Conservation (phyloP, 23 tunicate genomes). For the Aplidium turbinatum region DNA sequence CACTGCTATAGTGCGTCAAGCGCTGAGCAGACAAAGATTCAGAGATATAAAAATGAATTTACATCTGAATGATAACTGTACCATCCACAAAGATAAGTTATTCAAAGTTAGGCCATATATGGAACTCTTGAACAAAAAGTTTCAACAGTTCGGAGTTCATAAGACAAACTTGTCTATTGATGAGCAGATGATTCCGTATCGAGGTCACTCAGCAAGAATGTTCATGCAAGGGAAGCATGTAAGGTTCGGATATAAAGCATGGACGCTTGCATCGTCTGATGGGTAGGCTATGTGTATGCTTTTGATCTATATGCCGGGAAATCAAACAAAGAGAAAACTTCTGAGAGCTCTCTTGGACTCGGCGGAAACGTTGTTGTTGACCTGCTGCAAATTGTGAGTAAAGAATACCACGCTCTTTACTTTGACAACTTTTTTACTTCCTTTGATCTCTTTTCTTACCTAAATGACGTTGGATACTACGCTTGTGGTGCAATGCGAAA, state of each 20-base stretch:
- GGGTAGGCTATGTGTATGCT: slow-evolving; percentile 21
- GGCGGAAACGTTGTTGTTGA: slow-evolving; percentile 26
- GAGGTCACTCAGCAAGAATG: slow-evolving; percentile 21
- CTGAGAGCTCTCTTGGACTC: slow-evolving; percentile 21
- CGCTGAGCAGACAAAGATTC: slow-evolving; percentile 23
- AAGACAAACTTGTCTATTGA: slow-evolving; percentile 8
- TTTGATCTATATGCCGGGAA: slow-evolving; percentile 15
- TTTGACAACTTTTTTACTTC: slow-evolving; percentile 11
- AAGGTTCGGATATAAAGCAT: slow-evolving; percentile 12
- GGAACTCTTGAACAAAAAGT: slow-evolving; percentile 16
- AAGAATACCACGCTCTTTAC: slow-evolving; percentile 22
- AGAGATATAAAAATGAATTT: slow-evolving; percentile 18
- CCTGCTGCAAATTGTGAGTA: slow-evolving; percentile 21
- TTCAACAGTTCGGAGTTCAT: slow-evolving; percentile 13
- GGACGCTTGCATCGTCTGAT: slow-evolving; percentile 16
- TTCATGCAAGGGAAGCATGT: slow-evolving; percentile 6
- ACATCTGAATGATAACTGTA: slow-evolving; percentile 13
- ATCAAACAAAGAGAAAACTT: slow-evolving; percentile 19
- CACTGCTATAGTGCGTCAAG: slow-evolving; percentile 21
- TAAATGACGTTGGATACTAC: slow-evolving; percentile 5
- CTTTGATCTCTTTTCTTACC: background rate
- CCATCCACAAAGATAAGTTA: slow-evolving; percentile 11
- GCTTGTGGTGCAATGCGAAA: slow-evolving; percentile 17
- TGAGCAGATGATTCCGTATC: slow-evolving; percentile 15
- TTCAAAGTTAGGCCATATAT: slow-evolving; percentile 18